Conservation (phyloP, 2,113 vertebrate species). For the Dasyornis broadbenti region DNA sequence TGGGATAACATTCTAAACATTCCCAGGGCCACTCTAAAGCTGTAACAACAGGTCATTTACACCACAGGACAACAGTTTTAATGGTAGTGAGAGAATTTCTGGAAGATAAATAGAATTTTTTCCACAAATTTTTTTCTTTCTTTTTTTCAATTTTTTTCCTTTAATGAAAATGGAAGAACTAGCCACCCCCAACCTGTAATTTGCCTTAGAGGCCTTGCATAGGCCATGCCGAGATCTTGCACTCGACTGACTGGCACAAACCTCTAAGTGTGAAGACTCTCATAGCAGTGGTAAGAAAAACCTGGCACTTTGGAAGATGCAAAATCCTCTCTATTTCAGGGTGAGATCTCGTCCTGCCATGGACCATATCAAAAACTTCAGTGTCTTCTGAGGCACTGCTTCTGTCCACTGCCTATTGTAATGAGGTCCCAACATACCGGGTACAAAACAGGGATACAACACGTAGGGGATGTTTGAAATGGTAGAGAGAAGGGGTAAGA, state of each 20-base stretch:
- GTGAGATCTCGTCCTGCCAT: neutral
- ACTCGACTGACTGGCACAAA: neutral
- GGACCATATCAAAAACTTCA: neutral
- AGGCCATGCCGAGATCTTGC: neutral
- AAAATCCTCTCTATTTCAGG: neutral
- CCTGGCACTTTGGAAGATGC: accelerated
- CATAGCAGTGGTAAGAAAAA: neutral
- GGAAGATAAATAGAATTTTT: neutral
- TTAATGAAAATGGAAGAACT: neutral
- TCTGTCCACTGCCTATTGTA: neutral
- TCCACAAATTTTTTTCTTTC: neutral
- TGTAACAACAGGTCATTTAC: neutral
- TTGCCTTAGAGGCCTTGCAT: neutral
- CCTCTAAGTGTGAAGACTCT: accelerated
- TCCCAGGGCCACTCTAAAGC: neutral
- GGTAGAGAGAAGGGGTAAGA: neutral
- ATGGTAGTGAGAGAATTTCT: neutral
- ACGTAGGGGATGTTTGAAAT: neutral
- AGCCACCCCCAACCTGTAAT: accelerated
- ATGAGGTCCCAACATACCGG: neutral
- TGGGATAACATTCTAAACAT: neutral
- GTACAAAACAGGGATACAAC: neutral
- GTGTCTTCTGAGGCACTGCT: neutral
- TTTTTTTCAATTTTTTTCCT: accelerated
- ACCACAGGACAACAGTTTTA: neutral